Base-by-base conservation (phyloP, 2,888 invertebrate genomes). In the Hipparchia sbordonii region DNA sequence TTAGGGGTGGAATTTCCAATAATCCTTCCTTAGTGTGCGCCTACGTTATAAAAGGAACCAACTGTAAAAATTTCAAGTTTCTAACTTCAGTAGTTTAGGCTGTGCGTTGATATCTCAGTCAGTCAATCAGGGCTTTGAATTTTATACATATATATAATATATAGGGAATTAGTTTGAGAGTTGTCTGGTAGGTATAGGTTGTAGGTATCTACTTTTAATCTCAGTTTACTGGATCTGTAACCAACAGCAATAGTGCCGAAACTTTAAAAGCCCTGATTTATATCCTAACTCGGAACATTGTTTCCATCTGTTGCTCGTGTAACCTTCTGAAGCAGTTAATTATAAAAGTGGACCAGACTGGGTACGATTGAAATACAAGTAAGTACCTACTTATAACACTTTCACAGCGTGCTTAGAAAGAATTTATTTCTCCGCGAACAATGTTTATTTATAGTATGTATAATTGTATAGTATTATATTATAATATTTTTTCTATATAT, bases 181-280 rank as follows among this genome's bases (percentile, higher is more conserved):
- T 23, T 23, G 23, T 23, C 23, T 23, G 23, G 23, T 23, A 23
- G 23, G 23, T 23, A 23, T 23, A 23, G 23, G 23, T 23, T 23
- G 23, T 23, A 39, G 5, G 39, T 39, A 39, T 39, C 5, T 13
- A 13, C 48, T 48, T n/a, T 65, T 39, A 57, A 59, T 67, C 67
- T 59, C 56, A 67, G 48, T 46, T 67, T 46, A 56, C 57, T 59
- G 13, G 13, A 67, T 59, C 67, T 59, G 57, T 59, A 67, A 59
- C 67, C 45, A 59, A 57, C 33, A 39, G 39, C 39, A 13, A 48
- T 67, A 67, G 67, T 67, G 46, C 46, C 45, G 8, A 85, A 83
- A 88, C 90, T 90, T 89, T 92, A 92, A 92, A 91, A 90, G 92
- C 91, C 91, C 91, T 92, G 92, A 92, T 92, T 92, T 92, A 92